Evolutionary conservation across 2,888 invertebrate species (phyloP), one percentile per base, ranked within the genome.

Genomic region (Terebella lapidaria): DNA sequence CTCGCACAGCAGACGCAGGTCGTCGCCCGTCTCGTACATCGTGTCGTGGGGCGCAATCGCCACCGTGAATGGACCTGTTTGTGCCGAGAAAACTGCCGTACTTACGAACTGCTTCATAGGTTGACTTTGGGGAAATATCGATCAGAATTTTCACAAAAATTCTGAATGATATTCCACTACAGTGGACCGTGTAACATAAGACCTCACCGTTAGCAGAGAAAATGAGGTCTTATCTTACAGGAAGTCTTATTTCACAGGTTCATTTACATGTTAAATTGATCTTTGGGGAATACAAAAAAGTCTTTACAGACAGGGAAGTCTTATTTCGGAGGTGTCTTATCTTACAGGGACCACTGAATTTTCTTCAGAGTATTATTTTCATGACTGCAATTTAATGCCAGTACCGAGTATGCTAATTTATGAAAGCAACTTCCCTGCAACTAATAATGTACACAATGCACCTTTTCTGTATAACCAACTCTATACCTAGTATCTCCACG

Each of bases 401-500:
- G n/a, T 35, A 35, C 42, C n/a, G 42, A 15, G 10, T 35, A 10
- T 35, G 42, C 42, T 10, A 15, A n/a, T 35, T 10, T 35, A 35
- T 35, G 10, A 10, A 35, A 10, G n/a, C 42, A 35, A 15, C 10
- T n/a, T 15, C 42, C 42, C 42, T n/a, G 10, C 42, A 10, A 10
- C 42, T n/a, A 35, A 10, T 46, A 10, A 20, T n/a, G 20, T 18
- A 47, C 42, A 35, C 42, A 10, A 35, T 35, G n/a, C n/a, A 35
- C 42, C 42, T 35, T n/a, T n/a, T n/a, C n/a, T n/a, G n/a, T n/a
- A n/a, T n/a, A n/a, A n/a, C n/a, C n/a, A n/a, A n/a, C n/a, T n/a
- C n/a, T n/a, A n/a, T n/a, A 35, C 42, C 42, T 85, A 89, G 87
- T 45, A 94, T 87, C 62, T 79, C 84, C 69, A 94, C 86, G 60